Evolutionary conservation across 2,797 vertebrate genomes (phyloP).

Genomic region (Hippoglossus hippoglossus): DNA sequence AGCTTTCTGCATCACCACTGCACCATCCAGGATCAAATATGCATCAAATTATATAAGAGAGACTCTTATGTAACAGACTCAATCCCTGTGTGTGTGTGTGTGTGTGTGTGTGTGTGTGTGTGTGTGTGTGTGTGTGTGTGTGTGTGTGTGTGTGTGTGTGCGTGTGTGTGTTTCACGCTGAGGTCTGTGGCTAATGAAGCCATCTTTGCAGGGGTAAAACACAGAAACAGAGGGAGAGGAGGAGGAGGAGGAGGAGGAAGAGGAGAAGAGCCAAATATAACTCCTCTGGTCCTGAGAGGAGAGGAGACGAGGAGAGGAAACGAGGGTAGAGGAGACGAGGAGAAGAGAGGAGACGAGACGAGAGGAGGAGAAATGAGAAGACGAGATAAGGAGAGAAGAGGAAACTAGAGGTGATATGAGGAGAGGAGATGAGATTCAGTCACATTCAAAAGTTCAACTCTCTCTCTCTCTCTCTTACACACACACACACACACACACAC

Average conservation of each 20-base stretch:
- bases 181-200: conserved; percentile 78
- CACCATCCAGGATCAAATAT: conserved; percentile 78
- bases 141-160: conserved; percentile 33
- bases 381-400: not conserved
- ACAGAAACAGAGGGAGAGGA: conserved; percentile 39
- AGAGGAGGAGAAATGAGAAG: not conserved
- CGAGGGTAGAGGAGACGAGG: not conserved
- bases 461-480: not conserved
- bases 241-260: conserved; percentile 25
- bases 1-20: conserved; percentile 41
- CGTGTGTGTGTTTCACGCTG: conserved; percentile 54
- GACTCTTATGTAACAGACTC: conserved; percentile 63
- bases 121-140: conserved; percentile 20
- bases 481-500: not conserved
- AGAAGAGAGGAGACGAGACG: not conserved
- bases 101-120: conserved; percentile 35
- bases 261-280: conserved; percentile 71
- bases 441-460: not conserved
- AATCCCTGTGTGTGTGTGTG: conserved; percentile 47
- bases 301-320: not conserved
- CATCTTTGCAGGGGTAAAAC: conserved; percentile 69
- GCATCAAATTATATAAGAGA: conserved; percentile 82
- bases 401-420: not conserved
- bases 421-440: not conserved
- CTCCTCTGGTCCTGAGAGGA: conserved; percentile 43